Base-by-base conservation (phyloP, 2,113 vertebrate species). In the Myocastor coypus region DNA sequence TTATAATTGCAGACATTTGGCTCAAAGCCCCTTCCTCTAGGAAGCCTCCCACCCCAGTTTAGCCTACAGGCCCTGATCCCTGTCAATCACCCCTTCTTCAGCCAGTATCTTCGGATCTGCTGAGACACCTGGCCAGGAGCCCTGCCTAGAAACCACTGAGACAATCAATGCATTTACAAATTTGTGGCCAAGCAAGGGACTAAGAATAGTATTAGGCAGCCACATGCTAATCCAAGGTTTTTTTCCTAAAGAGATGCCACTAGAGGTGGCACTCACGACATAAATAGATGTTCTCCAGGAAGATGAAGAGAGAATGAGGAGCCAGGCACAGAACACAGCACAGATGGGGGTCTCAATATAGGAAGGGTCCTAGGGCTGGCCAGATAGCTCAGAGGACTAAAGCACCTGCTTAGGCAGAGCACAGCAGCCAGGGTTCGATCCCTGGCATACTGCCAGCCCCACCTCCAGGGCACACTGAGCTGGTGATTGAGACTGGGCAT, bases 321-420 rank as follows among this genome's bases (percentile, higher is more conserved):
- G 8, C 37, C n/a, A 68, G 19, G 57, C 26, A 22, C 64, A 2
- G 20, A 12, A 46, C 30, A 22, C 28, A 40, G 77, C 19, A 12
- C 3, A 3, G 34, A 19, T 14, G 16, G 4, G 50, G 59, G 26
- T 3, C 2, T 10, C 46, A 16, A 32, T 8, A 5, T 4, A 6
- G 80, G 42, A 63, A 19, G 0, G 3, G 80, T 50, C 73, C 83
- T 4, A 5, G 46, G 46, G 46, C 46, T 46, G 46, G 46, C 46
- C 46, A 46, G 46, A 46, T 8, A 46, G 46, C 46, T 46, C 46
- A 46, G 8, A 46, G 46, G 46, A 46, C 46, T 46, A 46, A 46
- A 46, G 46, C 5, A 8, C 46, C 46, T 46, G 46, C 46, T 46
- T 46, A 46, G 46, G 46, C 46, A 46, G 46, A 46, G 46, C 8